Evolutionary conservation across 2,888 invertebrate species (phyloP).

Genomic region (Mythimna impura): DNA sequence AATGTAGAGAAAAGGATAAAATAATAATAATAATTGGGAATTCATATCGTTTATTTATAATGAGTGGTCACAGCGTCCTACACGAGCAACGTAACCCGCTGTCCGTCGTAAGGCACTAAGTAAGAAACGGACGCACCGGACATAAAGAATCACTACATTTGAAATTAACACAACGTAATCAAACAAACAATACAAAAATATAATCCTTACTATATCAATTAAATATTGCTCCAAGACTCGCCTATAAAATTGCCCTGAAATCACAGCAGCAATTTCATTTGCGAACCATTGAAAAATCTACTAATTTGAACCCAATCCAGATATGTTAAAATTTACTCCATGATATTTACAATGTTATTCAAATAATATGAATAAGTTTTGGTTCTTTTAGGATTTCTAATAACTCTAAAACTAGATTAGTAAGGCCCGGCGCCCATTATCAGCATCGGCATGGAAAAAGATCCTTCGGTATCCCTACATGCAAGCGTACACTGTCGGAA

Average conservation of each 20-base stretch:
- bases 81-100: slow-evolving; percentile 85
- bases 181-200: slow-evolving; percentile 81
- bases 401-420: slow-evolving; percentile 48
- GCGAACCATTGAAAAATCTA: slow-evolving; percentile 52
- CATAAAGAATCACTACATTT: slow-evolving; percentile 67
- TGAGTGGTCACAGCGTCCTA: slow-evolving; percentile 80
- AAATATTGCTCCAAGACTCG: slow-evolving; percentile 50
- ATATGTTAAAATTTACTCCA: slow-evolving; percentile 80
- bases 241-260: slow-evolving; percentile 35
- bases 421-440: no score
- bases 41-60: slow-evolving; percentile 76
- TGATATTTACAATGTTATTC: slow-evolving; percentile 79
- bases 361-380: slow-evolving; percentile 65
- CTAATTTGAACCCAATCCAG: slow-evolving; percentile 77
- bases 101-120: slow-evolving; percentile 88
- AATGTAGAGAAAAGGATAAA: slow-evolving; percentile 21
- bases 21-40: slow-evolving; percentile 64
- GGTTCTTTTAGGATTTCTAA: slow-evolving; percentile 71
- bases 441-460: no score
- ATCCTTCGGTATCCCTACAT: no score
- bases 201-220: slow-evolving; percentile 68
- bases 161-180: slow-evolving; percentile 58
- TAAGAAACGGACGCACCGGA: slow-evolving; percentile 82
- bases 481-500: no score
- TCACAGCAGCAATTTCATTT: slow-evolving; percentile 32